Conservation (phyloP, 2,888 invertebrate species). For the Sminthurinus aureus region DNA sequence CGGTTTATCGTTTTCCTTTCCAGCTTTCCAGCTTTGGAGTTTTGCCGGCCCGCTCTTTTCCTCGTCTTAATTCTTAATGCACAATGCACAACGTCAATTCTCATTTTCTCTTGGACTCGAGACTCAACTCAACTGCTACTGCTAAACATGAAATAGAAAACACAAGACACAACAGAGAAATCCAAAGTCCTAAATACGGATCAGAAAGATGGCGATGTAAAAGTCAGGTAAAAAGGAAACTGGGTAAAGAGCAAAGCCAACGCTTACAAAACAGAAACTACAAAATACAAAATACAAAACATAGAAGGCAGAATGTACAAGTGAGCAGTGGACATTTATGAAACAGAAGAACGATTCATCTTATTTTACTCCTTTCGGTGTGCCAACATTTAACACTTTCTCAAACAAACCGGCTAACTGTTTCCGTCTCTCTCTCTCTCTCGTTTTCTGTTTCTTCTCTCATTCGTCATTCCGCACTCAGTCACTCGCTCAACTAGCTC, state of each 20-base stretch:
- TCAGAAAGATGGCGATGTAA: not conserved
- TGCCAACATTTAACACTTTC: slow-evolving; percentile 47
- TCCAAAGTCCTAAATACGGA: not conserved
- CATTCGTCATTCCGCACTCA: too few relatives aligned
- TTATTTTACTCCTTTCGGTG: slow-evolving; percentile 44
- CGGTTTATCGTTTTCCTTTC: not conserved
- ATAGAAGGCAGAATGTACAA: too few relatives aligned
- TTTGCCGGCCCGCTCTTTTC: not conserved
- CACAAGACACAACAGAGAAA: too few relatives aligned
- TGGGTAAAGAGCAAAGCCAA: too few relatives aligned
- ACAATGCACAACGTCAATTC: not conserved
- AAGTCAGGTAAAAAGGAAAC: too few relatives aligned
- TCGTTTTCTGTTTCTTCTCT: not conserved
- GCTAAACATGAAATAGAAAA: not conserved
- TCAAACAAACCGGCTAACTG: slow-evolving; percentile 41
- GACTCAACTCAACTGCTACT: not conserved
- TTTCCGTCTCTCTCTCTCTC: not conserved
- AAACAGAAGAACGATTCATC: slow-evolving; percentile 38
- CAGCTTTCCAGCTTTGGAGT: not conserved
- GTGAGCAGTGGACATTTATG: not conserved
- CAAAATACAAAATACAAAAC: too few relatives aligned
- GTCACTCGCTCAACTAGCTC: too few relatives aligned
- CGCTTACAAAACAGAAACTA: too few relatives aligned
- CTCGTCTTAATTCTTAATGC: not conserved
- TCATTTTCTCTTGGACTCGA: not conserved